Evolutionary conservation across 1,140 invertebrate species (phyloP).

Genomic region (Lepidostoma basale): DNA sequence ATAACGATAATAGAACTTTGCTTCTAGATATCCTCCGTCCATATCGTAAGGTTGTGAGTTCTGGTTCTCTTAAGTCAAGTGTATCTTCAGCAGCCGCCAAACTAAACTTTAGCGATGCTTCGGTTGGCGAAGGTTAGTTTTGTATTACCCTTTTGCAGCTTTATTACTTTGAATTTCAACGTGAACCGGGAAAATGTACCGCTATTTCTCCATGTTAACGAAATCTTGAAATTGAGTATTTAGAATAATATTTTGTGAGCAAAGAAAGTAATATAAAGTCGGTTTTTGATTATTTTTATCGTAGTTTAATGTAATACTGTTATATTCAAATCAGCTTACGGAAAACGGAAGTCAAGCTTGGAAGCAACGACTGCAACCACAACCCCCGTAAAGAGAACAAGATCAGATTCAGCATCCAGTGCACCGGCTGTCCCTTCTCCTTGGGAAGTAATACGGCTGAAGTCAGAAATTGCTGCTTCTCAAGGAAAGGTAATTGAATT

Average conservation of each 20-base stretch:
- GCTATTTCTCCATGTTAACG: too few species aligned
- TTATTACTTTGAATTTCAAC: too few species aligned
- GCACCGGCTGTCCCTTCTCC: constrained; percentile 57
- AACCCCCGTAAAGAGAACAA: constrained; percentile 25
- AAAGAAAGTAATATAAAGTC: too few species aligned
- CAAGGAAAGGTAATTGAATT: constrained; percentile 59
- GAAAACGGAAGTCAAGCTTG: constrained; percentile 35
- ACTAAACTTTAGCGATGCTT: constrained; percentile 24
- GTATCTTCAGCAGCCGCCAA: constrained; percentile 33
- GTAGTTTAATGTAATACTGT: too few species aligned
- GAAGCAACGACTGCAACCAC: neutral
- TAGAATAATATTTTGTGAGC: too few species aligned
- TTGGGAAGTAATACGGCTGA: constrained; percentile 65
- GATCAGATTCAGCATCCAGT: constrained; percentile 44
- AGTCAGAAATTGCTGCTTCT: constrained; percentile 67
- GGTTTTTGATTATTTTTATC: too few species aligned
- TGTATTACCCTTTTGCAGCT: neutral
- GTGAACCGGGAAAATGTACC: too few species aligned
- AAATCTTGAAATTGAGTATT: too few species aligned
- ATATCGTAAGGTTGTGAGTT: constrained; percentile 56
- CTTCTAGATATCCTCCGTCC: constrained; percentile 57
- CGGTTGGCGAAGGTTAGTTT: constrained; percentile 15
- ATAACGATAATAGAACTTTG: constrained; percentile 57
- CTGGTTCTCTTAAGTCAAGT: constrained; percentile 4
- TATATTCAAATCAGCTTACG: constrained; percentile 19